A percentile compares a stretch with the other conserved stretches of the same genome.
These are phyloP conservation scores for Heliconius hermathena DNA, from an alignment of 1,140 invertebrate species.

Conservation along the genomic window DNA sequence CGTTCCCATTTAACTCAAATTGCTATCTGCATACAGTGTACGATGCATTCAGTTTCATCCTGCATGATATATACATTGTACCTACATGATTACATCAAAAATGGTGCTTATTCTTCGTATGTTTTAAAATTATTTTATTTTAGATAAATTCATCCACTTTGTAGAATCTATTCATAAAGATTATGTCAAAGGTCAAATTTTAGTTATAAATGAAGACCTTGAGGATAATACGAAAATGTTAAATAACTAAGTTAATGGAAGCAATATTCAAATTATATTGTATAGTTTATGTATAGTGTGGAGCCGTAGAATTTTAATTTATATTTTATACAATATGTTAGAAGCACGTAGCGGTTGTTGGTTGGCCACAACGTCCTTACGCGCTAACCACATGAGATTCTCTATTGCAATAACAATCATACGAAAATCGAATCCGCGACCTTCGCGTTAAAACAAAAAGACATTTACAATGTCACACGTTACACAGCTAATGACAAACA, in stretches of 20 bases:
- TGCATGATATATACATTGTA: background rate
- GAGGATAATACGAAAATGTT: background rate
- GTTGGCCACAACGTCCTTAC: constrained; percentile 10
- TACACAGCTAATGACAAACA: constrained; percentile 4
- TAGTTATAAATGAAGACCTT: background rate
- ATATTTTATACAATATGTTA: background rate
- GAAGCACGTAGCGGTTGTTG: background rate
- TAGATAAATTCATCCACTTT: background rate
- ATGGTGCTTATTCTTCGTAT: no score
- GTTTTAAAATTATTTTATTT: background rate
- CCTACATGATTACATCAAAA: no score
- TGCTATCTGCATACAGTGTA: background rate
- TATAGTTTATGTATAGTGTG: background rate
- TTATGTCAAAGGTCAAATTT: background rate
- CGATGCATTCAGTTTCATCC: background rate
- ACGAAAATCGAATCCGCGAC: background rate
- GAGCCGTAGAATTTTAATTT: background rate
- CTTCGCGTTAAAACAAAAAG: background rate
- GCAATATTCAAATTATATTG: constrained; percentile 1
- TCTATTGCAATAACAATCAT: background rate
- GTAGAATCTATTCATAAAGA: background rate
- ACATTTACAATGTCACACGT: background rate
- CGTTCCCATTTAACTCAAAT: background rate
- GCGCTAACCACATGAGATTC: background rate
- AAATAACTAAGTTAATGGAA: constrained; percentile 10